Evolutionary conservation across 2,113 vertebrate genomes (phyloP).

Genomic region (Gallinago undulata): DNA sequence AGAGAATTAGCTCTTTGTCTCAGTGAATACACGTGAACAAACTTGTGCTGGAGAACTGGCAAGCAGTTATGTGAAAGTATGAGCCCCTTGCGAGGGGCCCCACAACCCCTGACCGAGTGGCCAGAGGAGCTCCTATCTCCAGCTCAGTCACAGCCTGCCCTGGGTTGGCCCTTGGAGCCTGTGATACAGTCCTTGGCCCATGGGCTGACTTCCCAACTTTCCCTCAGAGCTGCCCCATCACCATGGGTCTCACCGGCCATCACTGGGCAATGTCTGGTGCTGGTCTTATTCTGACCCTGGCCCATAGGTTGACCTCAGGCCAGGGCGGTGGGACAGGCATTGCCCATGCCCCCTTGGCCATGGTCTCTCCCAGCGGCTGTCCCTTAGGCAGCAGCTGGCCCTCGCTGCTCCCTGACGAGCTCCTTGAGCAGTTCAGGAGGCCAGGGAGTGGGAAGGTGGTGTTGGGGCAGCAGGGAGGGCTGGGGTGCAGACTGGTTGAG

Average conservation of each 20-base stretch:
- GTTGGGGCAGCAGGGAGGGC: background rate
- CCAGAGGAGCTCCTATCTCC: background rate
- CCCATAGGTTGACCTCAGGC: background rate
- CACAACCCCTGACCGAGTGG: background rate
- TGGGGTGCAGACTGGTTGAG: background rate
- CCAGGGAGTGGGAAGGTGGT: rapidly evolving
- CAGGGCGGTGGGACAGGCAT: background rate
- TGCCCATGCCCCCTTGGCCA: background rate
- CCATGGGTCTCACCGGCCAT: background rate
- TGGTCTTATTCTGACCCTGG: background rate
- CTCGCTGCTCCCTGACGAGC: background rate
- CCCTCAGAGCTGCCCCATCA: background rate
- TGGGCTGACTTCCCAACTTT: background rate
- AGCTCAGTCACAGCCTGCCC: background rate
- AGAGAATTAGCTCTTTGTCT: background rate
- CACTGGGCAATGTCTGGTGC: background rate
- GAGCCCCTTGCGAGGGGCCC: background rate
- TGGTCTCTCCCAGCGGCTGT: rapidly evolving
- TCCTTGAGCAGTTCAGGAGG: background rate
- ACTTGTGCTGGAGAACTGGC: background rate
- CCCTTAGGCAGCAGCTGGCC: background rate
- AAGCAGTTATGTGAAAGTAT: background rate
- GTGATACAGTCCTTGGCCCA: background rate
- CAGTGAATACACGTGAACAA: background rate
- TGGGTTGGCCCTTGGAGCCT: background rate